Base-by-base conservation (phyloP, 1,140 invertebrate species). In the Aphidius ervi region DNA sequence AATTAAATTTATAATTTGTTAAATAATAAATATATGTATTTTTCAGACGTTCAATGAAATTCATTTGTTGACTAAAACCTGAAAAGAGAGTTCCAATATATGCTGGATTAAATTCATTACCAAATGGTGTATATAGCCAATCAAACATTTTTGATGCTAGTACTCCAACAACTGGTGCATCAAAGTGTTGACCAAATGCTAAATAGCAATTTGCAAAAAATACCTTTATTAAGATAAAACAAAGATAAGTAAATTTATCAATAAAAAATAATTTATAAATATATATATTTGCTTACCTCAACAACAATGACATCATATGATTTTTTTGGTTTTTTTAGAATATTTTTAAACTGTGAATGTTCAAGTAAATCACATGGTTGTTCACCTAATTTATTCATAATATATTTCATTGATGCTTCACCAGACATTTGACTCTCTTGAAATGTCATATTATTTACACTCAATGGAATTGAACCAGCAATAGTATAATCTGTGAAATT, bases 41-140 rank as follows among this genome's bases (percentile, higher is more conserved):
- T 1, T 75, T 66, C 37, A 85, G 70, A 56, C 87, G 73, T 71
- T 88, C 78, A 67, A 75, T 79, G 45, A 86, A 81, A 43, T 67
- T 81, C 86, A 87, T 85, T 39, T 76, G 65, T 65, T 86, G 81
- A 46, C 79, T 76, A 61, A 80, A 84, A 5, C 78, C 74, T 47
- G 83, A 76, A 71, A 86, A 84, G 45, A 82, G 81, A 40, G 81
- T 78, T 1, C 86, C 86, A 62, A 87, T 82, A 59, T 84, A 82
- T 3, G 85, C 78, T 0, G 82, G 77, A 39, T 81, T 83, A 39
- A 85, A 80, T 2, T 84, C 82, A 67, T 85, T 86, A 4, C 82
- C 84, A 23, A 85, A 69, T 63, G 83, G 82, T 45, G 83, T 81
- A 53, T 85, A 84, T 0, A 85, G 74, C 84, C 84, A 87, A 4